These are phyloP conservation scores for Dicrurus megarhynchus DNA, from an alignment of 2,113 vertebrate genomes.

Conservation along the genomic window DNA sequence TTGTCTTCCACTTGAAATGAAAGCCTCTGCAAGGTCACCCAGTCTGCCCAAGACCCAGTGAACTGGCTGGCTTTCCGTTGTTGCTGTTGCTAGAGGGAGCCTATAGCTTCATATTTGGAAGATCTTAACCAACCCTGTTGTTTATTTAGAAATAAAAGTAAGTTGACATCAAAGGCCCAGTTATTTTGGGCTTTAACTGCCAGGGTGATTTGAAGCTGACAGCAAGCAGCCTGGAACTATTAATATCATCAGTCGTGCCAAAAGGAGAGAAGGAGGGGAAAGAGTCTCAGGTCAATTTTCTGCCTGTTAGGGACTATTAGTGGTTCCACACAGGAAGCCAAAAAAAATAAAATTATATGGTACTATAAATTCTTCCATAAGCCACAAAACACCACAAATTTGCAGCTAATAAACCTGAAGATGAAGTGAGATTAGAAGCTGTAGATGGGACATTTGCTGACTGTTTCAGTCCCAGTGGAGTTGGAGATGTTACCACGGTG, in stretches of 20 bases:
- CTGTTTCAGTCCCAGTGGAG: background rate
- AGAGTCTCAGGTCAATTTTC: slow-evolving; percentile 67
- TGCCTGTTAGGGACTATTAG: slow-evolving; percentile 72
- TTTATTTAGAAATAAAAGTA: slow-evolving; percentile 61
- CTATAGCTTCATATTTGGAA: slow-evolving; percentile 29
- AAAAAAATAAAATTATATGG: slow-evolving; percentile 60
- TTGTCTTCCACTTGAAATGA: background rate
- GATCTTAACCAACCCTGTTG: slow-evolving; percentile 3
- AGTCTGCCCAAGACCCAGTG: background rate
- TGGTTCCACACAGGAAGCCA: slow-evolving; percentile 68
- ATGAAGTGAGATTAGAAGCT: slow-evolving; percentile 58
- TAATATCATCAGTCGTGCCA: slow-evolving; percentile 36
- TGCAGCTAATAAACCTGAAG: slow-evolving; percentile 75
- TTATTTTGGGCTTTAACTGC: slow-evolving; percentile 56
- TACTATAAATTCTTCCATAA: slow-evolving; percentile 73
- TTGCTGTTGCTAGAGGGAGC: slow-evolving; percentile 15
- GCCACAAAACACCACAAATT: slow-evolving; percentile 70
- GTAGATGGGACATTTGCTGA: slow-evolving; percentile 21
- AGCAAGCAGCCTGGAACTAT: slow-evolving; percentile 49
- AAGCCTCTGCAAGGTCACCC: background rate
- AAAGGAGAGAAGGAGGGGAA: slow-evolving; percentile 26
- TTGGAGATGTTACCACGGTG: background rate
- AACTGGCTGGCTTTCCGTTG: background rate
- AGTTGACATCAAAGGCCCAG: slow-evolving; percentile 50
- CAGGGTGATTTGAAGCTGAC: slow-evolving; percentile 50